Base-by-base conservation (phyloP, 2,888 invertebrate genomes). In the Phengaris alcon region DNA sequence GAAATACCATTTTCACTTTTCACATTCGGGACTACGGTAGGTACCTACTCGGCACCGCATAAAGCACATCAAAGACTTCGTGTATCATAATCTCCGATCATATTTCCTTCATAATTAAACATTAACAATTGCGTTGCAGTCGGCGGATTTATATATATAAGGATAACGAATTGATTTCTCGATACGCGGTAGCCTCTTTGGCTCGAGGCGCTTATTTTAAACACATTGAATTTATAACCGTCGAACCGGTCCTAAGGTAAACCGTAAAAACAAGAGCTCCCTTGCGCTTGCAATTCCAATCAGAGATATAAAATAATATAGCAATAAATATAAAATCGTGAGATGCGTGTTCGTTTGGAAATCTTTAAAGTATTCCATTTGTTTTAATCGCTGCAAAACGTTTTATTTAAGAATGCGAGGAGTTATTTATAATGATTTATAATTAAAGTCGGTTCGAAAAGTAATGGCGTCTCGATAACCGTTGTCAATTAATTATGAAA, bases 401-500 rank as follows among this genome's bases (percentile, higher is more conserved):
- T 64, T 51, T 51, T 52, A 52, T 72, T 72, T 35, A 7, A 9
- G 52, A 35, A 72, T 22, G 22, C 35, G 8, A 70, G 69, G 48
- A 15, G 70, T 54, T 64, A 64, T 64, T 72, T 72, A 52, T 72
- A 85, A 84, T 80, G 80, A 81, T 78, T 77, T 79, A 82, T 83
- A 84, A 85, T 87, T 84, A 85, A 85, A 86, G 82, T 82, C 81
- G 81, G 82, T 84, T 82, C 79, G 82, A 80, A 80, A 80, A 80
- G 83, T 87, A 85, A 85, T 84, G 82, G 83, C 84, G 83, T 85
- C 84, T 83, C 87, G 88, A 90, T 91, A 90, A 85, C 86, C 84
- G 84, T 84, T 87, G 88, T 89, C 89, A 88, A 90, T 91, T 93
- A 93, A 91, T 92, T 90, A 90, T 90, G 85, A 89, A 87, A 81